Evolutionary conservation across 2,888 invertebrate species (phyloP).

Genomic region (Agrilus cyanescens): DNA sequence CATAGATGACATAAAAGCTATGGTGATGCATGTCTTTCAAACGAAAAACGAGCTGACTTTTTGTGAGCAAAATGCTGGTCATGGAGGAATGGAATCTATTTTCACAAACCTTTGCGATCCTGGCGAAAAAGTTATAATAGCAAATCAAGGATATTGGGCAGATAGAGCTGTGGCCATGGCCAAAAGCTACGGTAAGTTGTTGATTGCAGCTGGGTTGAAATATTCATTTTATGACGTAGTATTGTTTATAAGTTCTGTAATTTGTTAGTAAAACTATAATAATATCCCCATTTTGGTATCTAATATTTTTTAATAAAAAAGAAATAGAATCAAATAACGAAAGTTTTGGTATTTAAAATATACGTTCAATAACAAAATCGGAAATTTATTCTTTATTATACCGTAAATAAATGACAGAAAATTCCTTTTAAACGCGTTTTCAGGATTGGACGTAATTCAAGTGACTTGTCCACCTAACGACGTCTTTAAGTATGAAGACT

Average conservation of each 20-base stretch:
- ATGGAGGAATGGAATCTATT: conserved; percentile 66
- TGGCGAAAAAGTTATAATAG: conserved; percentile 60
- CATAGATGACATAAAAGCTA: conserved; percentile 35
- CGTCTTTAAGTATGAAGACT: conserved; percentile 46
- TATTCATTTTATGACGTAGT: too few relatives aligned
- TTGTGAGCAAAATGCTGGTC: conserved; percentile 62
- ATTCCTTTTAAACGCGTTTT: not conserved
- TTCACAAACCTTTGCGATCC: conserved; percentile 64
- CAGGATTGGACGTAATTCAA: conserved; percentile 17
- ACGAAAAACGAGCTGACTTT: conserved; percentile 64
- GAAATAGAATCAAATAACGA: too few relatives aligned
- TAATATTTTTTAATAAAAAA: too few relatives aligned
- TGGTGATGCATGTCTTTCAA: conserved; percentile 74
- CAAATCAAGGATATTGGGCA: conserved; percentile 70
- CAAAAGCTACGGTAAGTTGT: conserved; percentile 44
- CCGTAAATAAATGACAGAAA: too few relatives aligned
- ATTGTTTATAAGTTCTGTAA: too few relatives aligned
- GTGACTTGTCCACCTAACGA: conserved; percentile 20
- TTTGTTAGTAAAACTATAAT: too few relatives aligned
- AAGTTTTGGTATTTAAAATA: too few relatives aligned
- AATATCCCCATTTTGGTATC: too few relatives aligned
- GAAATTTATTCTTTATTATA: too few relatives aligned
- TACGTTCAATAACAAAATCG: too few relatives aligned
- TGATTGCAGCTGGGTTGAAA: too few relatives aligned
- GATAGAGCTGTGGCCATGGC: conserved; percentile 61